These are phyloP conservation scores for Lysandra bellargus DNA, from an alignment of 2,888 invertebrate genomes.

Conservation along the genomic window DNA sequence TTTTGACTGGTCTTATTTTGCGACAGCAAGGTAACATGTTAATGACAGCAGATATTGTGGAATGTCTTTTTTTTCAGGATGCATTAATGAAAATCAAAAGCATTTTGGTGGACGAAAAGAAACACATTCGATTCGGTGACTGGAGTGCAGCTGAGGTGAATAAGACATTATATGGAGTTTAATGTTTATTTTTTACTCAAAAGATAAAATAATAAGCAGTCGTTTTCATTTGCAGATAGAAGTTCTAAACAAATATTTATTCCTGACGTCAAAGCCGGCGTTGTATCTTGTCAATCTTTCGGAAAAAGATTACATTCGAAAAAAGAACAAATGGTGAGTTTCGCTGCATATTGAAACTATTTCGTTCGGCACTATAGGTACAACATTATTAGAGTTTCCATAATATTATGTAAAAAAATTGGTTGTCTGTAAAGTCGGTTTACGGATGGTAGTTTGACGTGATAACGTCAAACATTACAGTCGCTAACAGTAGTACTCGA, in stretches of 20 bases:
- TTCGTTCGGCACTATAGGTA: too few relatives aligned
- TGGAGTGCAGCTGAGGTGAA: conserved; percentile 96
- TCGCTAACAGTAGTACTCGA: too few relatives aligned
- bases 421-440: too few relatives aligned
- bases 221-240: conserved; percentile 87
- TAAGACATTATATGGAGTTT: conserved; percentile 40
- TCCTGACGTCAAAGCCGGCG: conserved; percentile 98
- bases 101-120: conserved; percentile 92
- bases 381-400: too few relatives aligned
- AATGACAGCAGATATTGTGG: neutral
- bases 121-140: conserved; percentile 94
- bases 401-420: too few relatives aligned
- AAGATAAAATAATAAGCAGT: neutral
- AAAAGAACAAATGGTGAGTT: conserved; percentile 97
- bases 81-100: conserved; percentile 91
- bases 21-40: too few relatives aligned
- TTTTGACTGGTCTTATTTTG: too few relatives aligned
- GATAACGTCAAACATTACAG: too few relatives aligned
- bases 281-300: conserved; percentile 98
- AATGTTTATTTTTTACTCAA: too few relatives aligned
- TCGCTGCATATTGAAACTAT: neutral
- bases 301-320: conserved; percentile 98
- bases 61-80: conserved; percentile 82
- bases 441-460: too few relatives aligned
- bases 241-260: conserved; percentile 96